Evolutionary conservation across 2,113 vertebrate genomes (phyloP).

Genomic region (Daubentonia madagascariensis): DNA sequence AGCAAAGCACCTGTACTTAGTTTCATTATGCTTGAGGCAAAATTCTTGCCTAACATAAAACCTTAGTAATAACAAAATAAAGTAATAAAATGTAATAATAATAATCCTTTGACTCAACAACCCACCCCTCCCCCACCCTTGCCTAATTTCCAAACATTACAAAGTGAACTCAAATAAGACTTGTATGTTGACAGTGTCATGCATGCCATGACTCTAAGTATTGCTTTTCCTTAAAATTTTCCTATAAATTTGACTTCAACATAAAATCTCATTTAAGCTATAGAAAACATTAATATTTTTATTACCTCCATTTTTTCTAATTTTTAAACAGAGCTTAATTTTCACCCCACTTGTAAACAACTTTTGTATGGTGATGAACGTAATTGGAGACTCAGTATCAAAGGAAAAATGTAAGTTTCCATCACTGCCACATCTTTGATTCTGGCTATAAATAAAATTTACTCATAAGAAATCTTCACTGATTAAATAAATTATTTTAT

Average conservation of each 20-base stretch:
- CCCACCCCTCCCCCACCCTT: not conserved
- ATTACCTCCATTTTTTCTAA: not conserved
- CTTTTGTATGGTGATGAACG: not conserved
- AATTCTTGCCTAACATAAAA: not conserved
- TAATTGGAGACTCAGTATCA: not conserved
- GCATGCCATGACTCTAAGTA: no score
- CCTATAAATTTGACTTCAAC: not conserved
- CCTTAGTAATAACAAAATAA: not conserved
- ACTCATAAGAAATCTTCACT: not conserved
- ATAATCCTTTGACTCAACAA: no score
- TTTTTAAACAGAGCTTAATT: not conserved
- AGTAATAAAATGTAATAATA: not conserved
- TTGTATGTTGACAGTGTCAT: fast-evolving
- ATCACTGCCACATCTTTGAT: fast-evolving
- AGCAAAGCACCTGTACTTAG: not conserved
- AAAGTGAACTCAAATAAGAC: not conserved
- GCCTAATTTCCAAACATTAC: not conserved
- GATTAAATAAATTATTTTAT: not conserved
- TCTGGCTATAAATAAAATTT: not conserved
- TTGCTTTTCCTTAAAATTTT: not conserved
- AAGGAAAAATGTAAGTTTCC: not conserved
- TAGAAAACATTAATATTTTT: not conserved
- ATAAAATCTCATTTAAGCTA: not conserved
- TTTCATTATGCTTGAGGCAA: not conserved
- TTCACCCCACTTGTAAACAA: not conserved